Evolutionary conservation across 2,888 invertebrate species (phyloP).

Genomic region (Aleiodes alternator): DNA sequence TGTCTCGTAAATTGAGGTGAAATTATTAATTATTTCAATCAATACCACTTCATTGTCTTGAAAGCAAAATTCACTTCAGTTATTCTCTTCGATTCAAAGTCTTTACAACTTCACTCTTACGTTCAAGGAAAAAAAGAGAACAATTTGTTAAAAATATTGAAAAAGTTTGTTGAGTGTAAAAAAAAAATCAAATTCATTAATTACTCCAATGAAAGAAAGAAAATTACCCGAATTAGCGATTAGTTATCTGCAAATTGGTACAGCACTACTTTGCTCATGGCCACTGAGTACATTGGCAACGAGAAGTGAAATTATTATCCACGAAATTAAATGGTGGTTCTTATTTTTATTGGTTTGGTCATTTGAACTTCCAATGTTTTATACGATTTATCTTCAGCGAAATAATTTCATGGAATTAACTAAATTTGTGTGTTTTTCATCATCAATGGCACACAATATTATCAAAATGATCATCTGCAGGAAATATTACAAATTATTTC

Average conservation of each 20-base stretch:
- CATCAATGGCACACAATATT: not conserved
- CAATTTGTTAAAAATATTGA: not conserved
- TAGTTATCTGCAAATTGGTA: not conserved
- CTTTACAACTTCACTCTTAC: too few species aligned
- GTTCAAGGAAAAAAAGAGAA: not conserved
- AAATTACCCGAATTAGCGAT: slow-evolving; percentile 11
- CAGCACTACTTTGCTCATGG: slow-evolving; percentile 10
- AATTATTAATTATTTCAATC: too few species aligned
- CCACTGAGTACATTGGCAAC: not conserved
- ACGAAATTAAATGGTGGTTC: not conserved
- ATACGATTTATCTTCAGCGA: not conserved
- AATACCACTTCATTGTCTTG: too few species aligned
- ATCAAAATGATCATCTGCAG: slow-evolving; percentile 47
- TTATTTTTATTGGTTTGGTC: not conserved
- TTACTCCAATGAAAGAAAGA: not conserved
- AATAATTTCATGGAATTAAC: slow-evolving; percentile 16
- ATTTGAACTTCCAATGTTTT: not conserved
- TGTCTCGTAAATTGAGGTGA: too few species aligned
- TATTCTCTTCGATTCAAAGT: too few species aligned
- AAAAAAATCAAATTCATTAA: too few species aligned
- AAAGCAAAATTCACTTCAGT: too few species aligned
- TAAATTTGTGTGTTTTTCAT: not conserved
- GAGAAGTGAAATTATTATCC: not conserved
- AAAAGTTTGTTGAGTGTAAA: not conserved
- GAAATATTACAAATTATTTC: slow-evolving; percentile 20